Evolutionary conservation across 2,888 invertebrate genomes (phyloP), one percentile per base, ranked within the genome.

Genomic region (Nomada flava): DNA sequence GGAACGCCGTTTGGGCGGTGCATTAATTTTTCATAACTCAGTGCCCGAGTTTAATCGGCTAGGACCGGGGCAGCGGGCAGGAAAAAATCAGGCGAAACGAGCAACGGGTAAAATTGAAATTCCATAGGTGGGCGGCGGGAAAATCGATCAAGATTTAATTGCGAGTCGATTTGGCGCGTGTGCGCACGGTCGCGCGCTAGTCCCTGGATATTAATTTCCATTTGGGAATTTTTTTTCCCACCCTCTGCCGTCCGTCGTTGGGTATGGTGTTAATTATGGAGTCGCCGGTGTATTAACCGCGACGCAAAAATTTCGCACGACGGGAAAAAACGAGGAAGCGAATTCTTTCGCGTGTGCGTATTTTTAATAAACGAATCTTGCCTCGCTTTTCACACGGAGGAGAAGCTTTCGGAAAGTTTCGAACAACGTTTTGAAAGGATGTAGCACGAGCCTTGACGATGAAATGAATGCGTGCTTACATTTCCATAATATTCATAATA

Each of bases 21-120:
- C 83, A 86, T 89, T 87, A 85, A 88, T 88, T 89, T 89, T 90
- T 89, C 86, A 84, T 86, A 88, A 90, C 83, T 86, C 83, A 79
- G 5, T 5, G 18, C 59, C 15, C 65, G 70, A 82, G 63, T 86
- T 87, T 88, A 89, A 89, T 89, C 88, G 83, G 26, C 76, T 68
- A 60, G 82, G 82, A 83, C 85, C 85, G 86, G 85, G 86, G 87
- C 68, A 42, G 29, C 50, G 42, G 44, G 11, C 1, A 15, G 29
- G n/a, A 23, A 18, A 15, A 18, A 7, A 47, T 13, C 13, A 15
- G 50, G n/a, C 10, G 42, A 42, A 57, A 74, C 60, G 52, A 60
- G 29, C 20, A 69, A 29, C n/a, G 73, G 47, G 70, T 59, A 29
- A 79, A 82, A 82, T 84, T 86, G 82, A 86, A 86, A 84, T 79